Evolutionary conservation across 2,888 invertebrate genomes (phyloP), one percentile per base, ranked within the genome.

Genomic region (Dermolepida albohirtum): DNA sequence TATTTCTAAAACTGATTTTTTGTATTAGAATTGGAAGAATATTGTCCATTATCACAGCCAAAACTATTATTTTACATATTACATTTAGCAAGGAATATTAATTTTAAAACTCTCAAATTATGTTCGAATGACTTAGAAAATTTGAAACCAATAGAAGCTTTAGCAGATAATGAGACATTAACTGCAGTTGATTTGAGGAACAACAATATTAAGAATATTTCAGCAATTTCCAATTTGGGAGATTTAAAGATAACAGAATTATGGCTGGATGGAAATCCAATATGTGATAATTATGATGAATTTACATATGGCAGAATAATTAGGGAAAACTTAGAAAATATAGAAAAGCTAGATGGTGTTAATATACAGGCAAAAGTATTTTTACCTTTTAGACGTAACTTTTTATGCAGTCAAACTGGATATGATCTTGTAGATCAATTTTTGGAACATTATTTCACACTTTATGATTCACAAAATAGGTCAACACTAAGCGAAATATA

Each of bases 231-330:
- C 8, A 16, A 43, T 7, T 41, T 72, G 29, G 66, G 68, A 64
- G 47, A 59, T 14, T 59, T 68, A 22, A 22, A 44, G 7, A 7
- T 82, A 17, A 78, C 74, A 47, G 78, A 80, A 54, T 72, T 93
- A 7, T 83, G 81, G 71, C 78, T 94, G 34, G 90, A 92, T 75
- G 90, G 89, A 0, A 94, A 93, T 83, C 90, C 91, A 0, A 74
- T 93, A 0, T 92, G 92, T 77, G 86, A 86, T 62, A 87, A 89
- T 74, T 90, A 88, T 75, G 87, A 87, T 63, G 84, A 88, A 0
- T 79, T 82, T 0, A 82, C 86, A 2, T 94, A 93, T 77, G 82
- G 90, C 11, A 86, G 86, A 51, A 84, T 85, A 1, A 77, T 87
- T 0, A 85, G 79, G 70, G 82, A 83, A 73, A 82, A 87, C 70